These are phyloP conservation scores for Parnassius mnemosyne DNA, from an alignment of 2,888 invertebrate genomes.

Conservation along the genomic window DNA sequence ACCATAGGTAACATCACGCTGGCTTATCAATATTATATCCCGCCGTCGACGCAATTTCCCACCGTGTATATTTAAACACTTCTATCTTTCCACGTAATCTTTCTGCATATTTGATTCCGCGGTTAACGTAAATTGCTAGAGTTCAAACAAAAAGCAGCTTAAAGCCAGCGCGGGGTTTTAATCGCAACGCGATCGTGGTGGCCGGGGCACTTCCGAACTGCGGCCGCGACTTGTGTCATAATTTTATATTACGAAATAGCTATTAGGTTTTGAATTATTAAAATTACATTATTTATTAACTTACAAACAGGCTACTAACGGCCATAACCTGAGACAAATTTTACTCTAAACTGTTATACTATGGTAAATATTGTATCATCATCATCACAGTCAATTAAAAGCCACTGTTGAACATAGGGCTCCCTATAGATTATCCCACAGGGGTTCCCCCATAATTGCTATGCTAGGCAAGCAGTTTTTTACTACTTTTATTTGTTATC, in stretches of 20 bases:
- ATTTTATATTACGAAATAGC: conserved; percentile 36
- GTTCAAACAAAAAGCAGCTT: conserved; percentile 39
- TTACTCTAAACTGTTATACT: no score
- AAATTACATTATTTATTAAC: no score
- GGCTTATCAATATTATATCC: conserved; percentile 24
- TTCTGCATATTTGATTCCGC: conserved; percentile 27
- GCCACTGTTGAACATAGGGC: no score
- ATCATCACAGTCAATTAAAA: no score
- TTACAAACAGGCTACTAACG: no score
- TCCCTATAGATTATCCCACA: no score
- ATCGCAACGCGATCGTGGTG: conserved; percentile 38
- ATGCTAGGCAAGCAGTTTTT: no score
- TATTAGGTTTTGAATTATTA: no score
- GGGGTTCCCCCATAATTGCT: no score
- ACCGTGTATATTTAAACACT: conserved; percentile 25
- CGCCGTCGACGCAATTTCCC: conserved; percentile 25
- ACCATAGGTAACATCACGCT: conserved; percentile 9
- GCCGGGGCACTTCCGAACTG: conserved; percentile 24
- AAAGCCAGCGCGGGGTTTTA: conserved; percentile 47
- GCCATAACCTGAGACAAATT: no score
- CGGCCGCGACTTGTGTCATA: conserved; percentile 45
- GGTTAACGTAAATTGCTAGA: conserved; percentile 23
- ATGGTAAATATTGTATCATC: no score
- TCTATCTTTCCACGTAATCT: conserved; percentile 25
- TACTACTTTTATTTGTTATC: no score